Base-by-base conservation (phyloP, 2,797 vertebrate species). In the Varecia variegata region DNA sequence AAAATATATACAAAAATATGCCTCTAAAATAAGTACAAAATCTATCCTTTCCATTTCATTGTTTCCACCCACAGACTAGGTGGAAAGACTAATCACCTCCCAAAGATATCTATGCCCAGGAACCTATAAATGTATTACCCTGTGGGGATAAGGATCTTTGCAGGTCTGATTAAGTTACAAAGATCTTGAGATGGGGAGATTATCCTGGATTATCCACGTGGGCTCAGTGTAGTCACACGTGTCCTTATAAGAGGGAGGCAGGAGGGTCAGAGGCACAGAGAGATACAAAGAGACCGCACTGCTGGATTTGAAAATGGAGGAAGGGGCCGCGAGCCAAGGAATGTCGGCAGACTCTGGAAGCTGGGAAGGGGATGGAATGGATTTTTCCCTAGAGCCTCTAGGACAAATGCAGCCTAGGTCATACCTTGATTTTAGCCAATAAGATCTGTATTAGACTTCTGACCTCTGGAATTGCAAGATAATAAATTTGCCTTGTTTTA, bases 261-360 rank as follows among this genome's bases (percentile, higher is more conserved):
- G 47, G 14, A 21, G 9, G 1, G 5, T 8, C 47, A 15, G 67
- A 20, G 13, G 81, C 35, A 17, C 12, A 32, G 47, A 56, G 43
- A 40, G 0, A 7, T 12, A 9, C 1, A 25, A 45, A 43, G 52
- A 43, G 7, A 38, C 11, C 6, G 1, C 12, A 0, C 5, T 0
- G 2, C 38, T 67, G 40, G 25, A 62, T 71, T 88, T 23, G 62
- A 35, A 35, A 86, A 43, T 32, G 47, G 50, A 80, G 7, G 79
- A 68, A 40, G 47, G 54, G 20, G 15, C 6, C 32, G 14, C 0
- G 8, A 58, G 62, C 67, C 38, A 30, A 85, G 54, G 60, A 4
- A 43, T 23, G 18, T 17, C 0, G 8, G n/a, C 8, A 3, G 12
- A 3, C 12, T 84, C 67, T 77, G 14, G 73, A 60, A 76, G 0